Base-by-base conservation (phyloP, 2,797 vertebrate species). In the Enteromius viviparus region DNA sequence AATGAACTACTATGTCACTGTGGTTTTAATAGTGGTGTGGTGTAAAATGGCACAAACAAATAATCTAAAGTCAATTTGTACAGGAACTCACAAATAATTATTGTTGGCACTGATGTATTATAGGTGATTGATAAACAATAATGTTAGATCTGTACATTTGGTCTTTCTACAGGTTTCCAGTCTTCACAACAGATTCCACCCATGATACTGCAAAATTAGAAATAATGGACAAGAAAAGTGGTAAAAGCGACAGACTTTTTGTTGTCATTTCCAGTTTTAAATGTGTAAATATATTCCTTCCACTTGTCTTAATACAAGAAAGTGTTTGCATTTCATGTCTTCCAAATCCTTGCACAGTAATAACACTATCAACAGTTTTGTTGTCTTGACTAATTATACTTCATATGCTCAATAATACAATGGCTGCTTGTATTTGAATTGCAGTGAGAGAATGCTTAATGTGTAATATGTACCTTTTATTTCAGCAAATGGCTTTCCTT, bases 211-310 rank as follows among this genome's bases (percentile, higher is more conserved):
- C 19, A 92, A 90, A 89, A 83, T 85, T 87, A 88, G 91, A 89
- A 91, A 94, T 89, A 92, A 96, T 96, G 95, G 95, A 96, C 93
- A 96, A 95, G 91, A 95, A 94, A 95, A 95, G 92, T 93, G 94
- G 95, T 95, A 89, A 92, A 93, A 86, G 62, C 64, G 60, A 49
- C 23, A 32, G 53, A 40, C 19, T 26, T 11, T 66, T 26, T 65
- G 62, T 62, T 53, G 26, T 70, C 45, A 84, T 89, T 90, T 85
- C 69, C 77, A 77, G 9, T 82, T 69, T 87, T 86, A 86, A 32
- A 51, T 70, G 5, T 87, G 85, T 84, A 86, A 87, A 88, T 81
- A 3, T 12, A 68, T 58, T 58, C 68, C 40, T 66, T 42, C 70
- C 23, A 55, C 89, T 85, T 17, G 51, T 91, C 82, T 89, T 53